Evolutionary conservation across 2,797 vertebrate species (phyloP), one percentile per base, ranked within the genome.

Genomic region (Enteromius treurensis): DNA sequence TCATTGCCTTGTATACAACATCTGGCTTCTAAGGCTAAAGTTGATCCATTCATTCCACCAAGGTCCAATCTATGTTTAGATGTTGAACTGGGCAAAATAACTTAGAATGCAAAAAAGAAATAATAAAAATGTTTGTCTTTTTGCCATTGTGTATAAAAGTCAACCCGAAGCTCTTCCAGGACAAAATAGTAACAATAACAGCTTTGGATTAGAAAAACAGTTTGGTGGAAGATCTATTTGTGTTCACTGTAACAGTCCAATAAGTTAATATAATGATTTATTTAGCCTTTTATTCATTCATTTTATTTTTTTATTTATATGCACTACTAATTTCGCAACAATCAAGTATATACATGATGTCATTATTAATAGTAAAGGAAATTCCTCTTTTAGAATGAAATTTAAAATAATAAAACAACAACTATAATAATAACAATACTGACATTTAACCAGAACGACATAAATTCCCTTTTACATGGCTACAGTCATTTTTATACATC

Each of bases 1-100:
- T 85, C 58, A 49, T 1, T 75, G 42, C 51, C 75, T 81, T 81
- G 80, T 87, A 82, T 69, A 75, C 53, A 87, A 86, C 88, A 87
- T 84, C 84, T 88, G 87, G 81, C 75, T 85, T 17, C 62, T 37
- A 80, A 53, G 53, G 62, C 76, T 83, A 69, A 51, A 68, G 47
- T 84, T 80, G 67, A 83, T 26, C 49, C 80, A 53, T 75, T 65
- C n/a, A 76, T 69, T 70, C 55, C 65, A 62, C 67, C 53, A 55
- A 55, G 26, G 32, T 37, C 68, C 68, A 64, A 32, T 81, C 26
- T 74, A 34, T 68, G 76, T 79, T 79, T 80, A 83, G 45, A 81
- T 74, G 80, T 40, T 45, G 65, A 69, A 85, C n/a, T 69, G 47
- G 45, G 29, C 58, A 60, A 42, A 60, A 70, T 80, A 62, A 49